Conservation (phyloP, 2,888 invertebrate species). For the Patella pellucida region DNA sequence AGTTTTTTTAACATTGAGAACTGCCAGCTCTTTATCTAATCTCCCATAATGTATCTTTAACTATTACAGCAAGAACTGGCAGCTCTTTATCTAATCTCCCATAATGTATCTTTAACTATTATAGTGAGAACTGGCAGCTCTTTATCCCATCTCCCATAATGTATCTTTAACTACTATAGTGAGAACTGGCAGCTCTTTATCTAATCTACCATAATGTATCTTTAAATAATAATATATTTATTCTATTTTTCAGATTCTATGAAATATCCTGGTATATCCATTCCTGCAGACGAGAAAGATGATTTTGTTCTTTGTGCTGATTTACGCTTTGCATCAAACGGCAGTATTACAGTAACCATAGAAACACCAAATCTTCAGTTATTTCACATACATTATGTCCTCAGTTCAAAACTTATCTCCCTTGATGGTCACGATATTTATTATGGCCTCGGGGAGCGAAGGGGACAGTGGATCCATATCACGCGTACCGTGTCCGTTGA, state of each 20-base stretch:
- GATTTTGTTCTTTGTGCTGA: constrained; percentile 80
- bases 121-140: too few species aligned
- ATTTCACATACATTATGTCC: constrained; percentile 87
- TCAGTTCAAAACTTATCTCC: constrained; percentile 81
- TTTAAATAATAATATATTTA: background rate
- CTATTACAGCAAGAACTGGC: too few species aligned
- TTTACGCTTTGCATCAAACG: constrained; percentile 82
- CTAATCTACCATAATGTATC: too few species aligned
- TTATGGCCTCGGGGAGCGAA: constrained; percentile 81
- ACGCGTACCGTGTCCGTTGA: constrained; percentile 91
- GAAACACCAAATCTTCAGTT: constrained; percentile 79
- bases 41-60: too few species aligned
- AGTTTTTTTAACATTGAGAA: too few species aligned
- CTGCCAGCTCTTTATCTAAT: too few species aligned
- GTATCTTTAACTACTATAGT: too few species aligned
- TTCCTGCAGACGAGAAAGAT: constrained; percentile 79
- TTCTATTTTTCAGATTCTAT: constrained; percentile 48
- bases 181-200: too few species aligned
- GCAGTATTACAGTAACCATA: constrained; percentile 84
- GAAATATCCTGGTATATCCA: constrained; percentile 66
- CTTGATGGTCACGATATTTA: constrained; percentile 83
- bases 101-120: too few species aligned
- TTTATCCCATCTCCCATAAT: too few species aligned
- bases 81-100: too few species aligned
- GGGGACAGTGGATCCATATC: constrained; percentile 79